A percentile compares a stretch with the other conserved stretches of the same genome.
These are phyloP conservation scores for Garra rufa DNA, from an alignment of 2,113 vertebrate species.

Conservation along the genomic window DNA sequence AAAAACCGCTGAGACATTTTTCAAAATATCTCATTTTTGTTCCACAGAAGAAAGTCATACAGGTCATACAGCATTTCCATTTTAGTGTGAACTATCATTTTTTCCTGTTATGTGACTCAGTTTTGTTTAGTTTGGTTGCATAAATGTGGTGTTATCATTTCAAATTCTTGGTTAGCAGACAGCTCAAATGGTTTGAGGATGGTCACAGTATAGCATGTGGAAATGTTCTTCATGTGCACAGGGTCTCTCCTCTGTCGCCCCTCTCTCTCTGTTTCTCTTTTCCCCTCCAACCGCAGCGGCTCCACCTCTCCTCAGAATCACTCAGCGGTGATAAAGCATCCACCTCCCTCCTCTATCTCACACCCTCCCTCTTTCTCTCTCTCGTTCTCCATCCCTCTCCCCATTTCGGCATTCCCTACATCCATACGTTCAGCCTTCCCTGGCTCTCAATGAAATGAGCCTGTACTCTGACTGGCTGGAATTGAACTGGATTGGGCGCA, in stretches of 20 bases:
- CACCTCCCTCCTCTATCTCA: constrained; percentile 42
- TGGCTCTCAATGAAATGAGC: constrained; percentile 74
- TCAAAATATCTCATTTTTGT: not conserved
- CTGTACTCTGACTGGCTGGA: constrained; percentile 67
- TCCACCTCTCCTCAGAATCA: constrained; percentile 62
- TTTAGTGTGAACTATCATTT: not conserved
- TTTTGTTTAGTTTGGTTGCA: not conserved
- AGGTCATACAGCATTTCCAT: not conserved
- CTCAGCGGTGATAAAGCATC: constrained; percentile 59
- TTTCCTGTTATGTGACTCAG: not conserved
- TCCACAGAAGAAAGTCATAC: not conserved
- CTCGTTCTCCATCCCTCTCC: constrained; percentile 24
- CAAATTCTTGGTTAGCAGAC: not conserved
- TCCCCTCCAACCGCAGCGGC: constrained; percentile 53
- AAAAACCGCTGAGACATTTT: too few species aligned
- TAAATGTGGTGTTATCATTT: not conserved
- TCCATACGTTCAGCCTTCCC: constrained; percentile 62
- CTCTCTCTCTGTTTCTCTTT: constrained; percentile 35
- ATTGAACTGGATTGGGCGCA: constrained; percentile 57
- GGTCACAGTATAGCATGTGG: not conserved
- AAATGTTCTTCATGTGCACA: constrained; percentile 3
- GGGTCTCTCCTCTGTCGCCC: not conserved
- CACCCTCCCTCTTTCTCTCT: constrained; percentile 16
- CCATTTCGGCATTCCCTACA: constrained; percentile 14
- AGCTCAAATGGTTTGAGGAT: not conserved